phyloP scores from a whole-genome alignment of 2,888 invertebrate species.

The Stenurella melanura region DNA sequence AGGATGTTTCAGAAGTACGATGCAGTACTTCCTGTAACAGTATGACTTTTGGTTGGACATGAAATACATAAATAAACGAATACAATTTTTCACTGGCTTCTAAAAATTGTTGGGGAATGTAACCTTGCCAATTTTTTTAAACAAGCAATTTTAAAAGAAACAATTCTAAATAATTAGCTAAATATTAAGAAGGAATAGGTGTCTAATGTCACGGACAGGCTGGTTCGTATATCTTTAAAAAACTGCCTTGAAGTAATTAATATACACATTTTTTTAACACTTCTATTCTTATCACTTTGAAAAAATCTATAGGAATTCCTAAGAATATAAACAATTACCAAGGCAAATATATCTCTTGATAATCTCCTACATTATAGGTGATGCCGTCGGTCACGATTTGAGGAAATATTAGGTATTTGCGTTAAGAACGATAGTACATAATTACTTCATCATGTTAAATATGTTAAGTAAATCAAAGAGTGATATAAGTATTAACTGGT shows the following conservation, averaged over 20 bases:
- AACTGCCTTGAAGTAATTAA: background rate
- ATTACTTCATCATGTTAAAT: too few relatives aligned
- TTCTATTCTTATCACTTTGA: background rate
- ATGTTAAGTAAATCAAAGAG: too few relatives aligned
- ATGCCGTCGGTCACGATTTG: background rate
- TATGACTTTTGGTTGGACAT: too few relatives aligned
- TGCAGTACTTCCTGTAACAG: too few relatives aligned
- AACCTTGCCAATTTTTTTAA: too few relatives aligned
- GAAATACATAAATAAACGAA: too few relatives aligned
- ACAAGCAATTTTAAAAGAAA: too few relatives aligned
- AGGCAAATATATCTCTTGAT: background rate
- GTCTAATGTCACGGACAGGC: background rate
- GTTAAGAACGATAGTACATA: background rate
- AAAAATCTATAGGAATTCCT: background rate
- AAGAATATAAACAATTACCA: background rate
- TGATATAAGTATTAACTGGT: too few relatives aligned
- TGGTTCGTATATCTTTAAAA: background rate
- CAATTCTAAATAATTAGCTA: too few relatives aligned
- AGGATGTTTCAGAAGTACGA: too few relatives aligned
- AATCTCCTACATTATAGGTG: background rate
- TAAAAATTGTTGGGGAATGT: too few relatives aligned
- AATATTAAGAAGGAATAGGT: background rate
- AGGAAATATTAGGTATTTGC: background rate
- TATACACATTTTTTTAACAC: background rate
- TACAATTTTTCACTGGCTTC: too few relatives aligned